Percentiles rank a stretch among this genome's conserved stretches.
Evolutionary conservation across 2,888 invertebrate genomes (phyloP).

Genomic region (Tenthredo livida): DNA sequence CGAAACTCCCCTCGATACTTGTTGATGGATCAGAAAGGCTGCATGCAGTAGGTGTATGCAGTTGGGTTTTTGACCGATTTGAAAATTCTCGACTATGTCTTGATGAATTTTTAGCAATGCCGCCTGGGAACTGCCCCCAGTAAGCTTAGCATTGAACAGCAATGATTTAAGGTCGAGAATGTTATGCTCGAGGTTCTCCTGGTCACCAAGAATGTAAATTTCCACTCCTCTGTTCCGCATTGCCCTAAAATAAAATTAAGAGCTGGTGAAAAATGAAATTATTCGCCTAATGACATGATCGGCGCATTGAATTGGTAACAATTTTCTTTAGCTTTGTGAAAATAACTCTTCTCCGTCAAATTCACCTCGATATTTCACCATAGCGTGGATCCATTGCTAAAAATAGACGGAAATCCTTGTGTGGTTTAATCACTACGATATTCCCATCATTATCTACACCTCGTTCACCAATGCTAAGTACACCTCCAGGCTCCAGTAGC

Average conservation of each 20-base stretch:
- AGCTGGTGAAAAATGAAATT: neutral
- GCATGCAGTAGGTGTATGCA: constrained; percentile 85
- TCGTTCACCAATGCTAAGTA: constrained; percentile 93
- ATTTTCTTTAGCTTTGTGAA: neutral
- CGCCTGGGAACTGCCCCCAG: constrained; percentile 75
- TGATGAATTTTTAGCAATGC: constrained; percentile 79
- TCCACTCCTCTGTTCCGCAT: constrained; percentile 99
- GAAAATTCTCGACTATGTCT: constrained; percentile 74
- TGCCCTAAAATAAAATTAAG: constrained; percentile 82
- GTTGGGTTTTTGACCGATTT: constrained; percentile 81
- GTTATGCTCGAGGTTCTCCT: constrained; percentile 65
- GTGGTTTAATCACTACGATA: constrained; percentile 88
- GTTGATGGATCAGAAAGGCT: constrained; percentile 83
- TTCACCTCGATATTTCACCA: constrained; percentile 94
- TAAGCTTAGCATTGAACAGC: constrained; percentile 79
- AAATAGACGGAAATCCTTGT: constrained; percentile 95
- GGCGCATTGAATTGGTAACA: neutral
- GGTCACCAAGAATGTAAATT: constrained; percentile 82
- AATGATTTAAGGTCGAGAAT: constrained; percentile 80
- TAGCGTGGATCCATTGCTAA: constrained; percentile 96
- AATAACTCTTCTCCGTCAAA: neutral
- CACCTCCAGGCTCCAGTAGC: constrained; percentile 95
- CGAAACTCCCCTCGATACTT: constrained; percentile 82
- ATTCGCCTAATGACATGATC: neutral
- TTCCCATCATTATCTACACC: constrained; percentile 88